Percentiles rank a stretch among this genome's conserved stretches.
Conservation (phyloP, 35 echinoderm and acorn worm genomes). For the Diadema setosum region DNA sequence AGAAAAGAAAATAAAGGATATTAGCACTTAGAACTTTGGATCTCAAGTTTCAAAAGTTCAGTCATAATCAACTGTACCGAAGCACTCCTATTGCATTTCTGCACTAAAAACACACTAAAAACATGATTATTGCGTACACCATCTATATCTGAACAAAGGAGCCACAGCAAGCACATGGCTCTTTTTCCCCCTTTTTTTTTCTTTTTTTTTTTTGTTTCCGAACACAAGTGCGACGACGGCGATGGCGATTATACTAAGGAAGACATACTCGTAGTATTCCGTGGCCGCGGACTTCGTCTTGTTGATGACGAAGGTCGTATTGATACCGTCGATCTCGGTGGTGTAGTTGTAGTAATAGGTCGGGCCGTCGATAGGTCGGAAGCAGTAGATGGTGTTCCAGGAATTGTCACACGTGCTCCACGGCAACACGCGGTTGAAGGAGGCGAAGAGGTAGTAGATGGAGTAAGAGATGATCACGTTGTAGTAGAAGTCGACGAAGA, state of each 20-base stretch:
- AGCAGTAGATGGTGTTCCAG: constrained; percentile 73
- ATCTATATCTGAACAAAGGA: too few species aligned
- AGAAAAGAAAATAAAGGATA: too few species aligned
- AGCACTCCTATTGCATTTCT: too few species aligned
- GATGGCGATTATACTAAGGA: background rate
- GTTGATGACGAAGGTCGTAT: constrained; percentile 37
- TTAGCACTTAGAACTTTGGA: too few species aligned
- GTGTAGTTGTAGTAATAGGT: background rate
- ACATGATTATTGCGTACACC: too few species aligned
- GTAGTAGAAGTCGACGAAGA: constrained; percentile 98
- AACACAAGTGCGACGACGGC: too few species aligned
- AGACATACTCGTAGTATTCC: constrained; percentile 90
- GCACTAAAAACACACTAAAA: too few species aligned
- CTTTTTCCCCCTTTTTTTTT: too few species aligned
- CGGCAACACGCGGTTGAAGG: constrained; percentile 65
- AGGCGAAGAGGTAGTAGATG: constrained; percentile 87
- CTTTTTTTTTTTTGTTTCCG: too few species aligned
- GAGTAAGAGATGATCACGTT: constrained; percentile 98
- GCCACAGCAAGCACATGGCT: too few species aligned
- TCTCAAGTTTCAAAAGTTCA: too few species aligned
- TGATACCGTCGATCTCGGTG: background rate
- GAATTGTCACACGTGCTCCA: constrained; percentile 78
- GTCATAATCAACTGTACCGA: too few species aligned
- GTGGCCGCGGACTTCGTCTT: constrained; percentile 66
- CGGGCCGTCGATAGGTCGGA: constrained; percentile 51